Evolutionary conservation across 2,113 vertebrate genomes (phyloP).

Genomic region (Alethe diademata): DNA sequence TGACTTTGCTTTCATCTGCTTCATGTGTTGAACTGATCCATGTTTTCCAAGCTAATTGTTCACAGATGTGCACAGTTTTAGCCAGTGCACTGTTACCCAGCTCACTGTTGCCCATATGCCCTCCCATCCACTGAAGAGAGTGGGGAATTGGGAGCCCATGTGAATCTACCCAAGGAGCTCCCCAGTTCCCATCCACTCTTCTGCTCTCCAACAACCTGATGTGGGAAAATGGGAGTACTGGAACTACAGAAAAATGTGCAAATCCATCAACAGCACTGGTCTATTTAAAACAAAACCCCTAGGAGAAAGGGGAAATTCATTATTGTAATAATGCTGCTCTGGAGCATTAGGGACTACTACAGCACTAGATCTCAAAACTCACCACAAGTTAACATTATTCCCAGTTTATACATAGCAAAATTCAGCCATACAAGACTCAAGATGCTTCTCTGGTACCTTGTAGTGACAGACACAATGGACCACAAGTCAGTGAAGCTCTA

Average conservation of each 20-base stretch:
- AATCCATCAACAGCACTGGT: neutral
- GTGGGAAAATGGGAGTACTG: neutral
- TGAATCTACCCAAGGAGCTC: neutral
- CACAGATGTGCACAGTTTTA: neutral
- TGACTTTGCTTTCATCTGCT: neutral
- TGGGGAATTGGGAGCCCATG: neutral
- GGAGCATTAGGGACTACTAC: neutral
- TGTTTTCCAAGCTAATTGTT: neutral
- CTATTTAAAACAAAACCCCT: neutral
- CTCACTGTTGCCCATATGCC: accelerated
- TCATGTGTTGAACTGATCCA: neutral
- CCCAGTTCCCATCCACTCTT: neutral
- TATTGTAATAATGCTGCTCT: neutral
- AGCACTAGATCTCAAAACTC: neutral
- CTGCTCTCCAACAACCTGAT: neutral
- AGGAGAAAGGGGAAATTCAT: neutral
- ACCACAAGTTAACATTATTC: neutral
- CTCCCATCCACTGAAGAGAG: neutral
- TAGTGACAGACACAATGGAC: neutral
- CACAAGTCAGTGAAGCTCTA: neutral
- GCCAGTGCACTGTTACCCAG: neutral
- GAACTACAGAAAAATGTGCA: neutral
- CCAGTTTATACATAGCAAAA: neutral
- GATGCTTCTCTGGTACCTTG: neutral
- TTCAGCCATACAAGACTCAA: neutral